A percentile compares a stretch with the other conserved stretches of the same genome.
Conservation (phyloP, 2,797 vertebrate genomes). For the Neopelma chrysocephalum region DNA sequence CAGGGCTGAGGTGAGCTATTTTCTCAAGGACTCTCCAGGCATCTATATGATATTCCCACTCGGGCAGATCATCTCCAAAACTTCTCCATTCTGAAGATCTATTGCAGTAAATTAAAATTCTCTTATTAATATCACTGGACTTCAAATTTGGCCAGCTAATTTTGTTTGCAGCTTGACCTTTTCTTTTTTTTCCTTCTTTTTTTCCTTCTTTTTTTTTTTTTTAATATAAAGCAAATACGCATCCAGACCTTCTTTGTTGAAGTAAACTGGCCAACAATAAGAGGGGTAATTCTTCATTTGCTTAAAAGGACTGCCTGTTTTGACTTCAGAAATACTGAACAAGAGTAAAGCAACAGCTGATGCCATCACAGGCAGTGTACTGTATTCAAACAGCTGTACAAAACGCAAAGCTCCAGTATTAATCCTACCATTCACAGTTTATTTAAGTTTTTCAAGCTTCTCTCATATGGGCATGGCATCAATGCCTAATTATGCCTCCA, state of each 20-base stretch:
- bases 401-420: constrained; percentile 48
- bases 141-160: neutral
- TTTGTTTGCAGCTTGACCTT: neutral
- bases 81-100: neutral
- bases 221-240: neutral
- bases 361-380: constrained; percentile 44
- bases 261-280: constrained; percentile 26
- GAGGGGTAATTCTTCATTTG: neutral
- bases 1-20: constrained; percentile 31
- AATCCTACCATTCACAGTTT: constrained; percentile 61
- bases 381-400: constrained; percentile 62
- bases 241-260: neutral
- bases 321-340: constrained; percentile 4
- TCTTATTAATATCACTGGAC: neutral
- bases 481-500: constrained; percentile 56
- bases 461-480: constrained; percentile 58
- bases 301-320: constrained; percentile 41
- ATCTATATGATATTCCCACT: constrained; percentile 52
- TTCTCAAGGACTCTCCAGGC: constrained; percentile 57
- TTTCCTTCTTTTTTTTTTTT: neutral
- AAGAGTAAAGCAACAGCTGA: constrained; percentile 36
- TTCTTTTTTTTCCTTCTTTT: neutral
- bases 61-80: constrained; percentile 25
- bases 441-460: constrained; percentile 62
- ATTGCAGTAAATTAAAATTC: constrained; percentile 12